These are phyloP conservation scores for Nasonia giraulti DNA, from an alignment of 1,140 invertebrate genomes.

Conservation along the genomic window DNA sequence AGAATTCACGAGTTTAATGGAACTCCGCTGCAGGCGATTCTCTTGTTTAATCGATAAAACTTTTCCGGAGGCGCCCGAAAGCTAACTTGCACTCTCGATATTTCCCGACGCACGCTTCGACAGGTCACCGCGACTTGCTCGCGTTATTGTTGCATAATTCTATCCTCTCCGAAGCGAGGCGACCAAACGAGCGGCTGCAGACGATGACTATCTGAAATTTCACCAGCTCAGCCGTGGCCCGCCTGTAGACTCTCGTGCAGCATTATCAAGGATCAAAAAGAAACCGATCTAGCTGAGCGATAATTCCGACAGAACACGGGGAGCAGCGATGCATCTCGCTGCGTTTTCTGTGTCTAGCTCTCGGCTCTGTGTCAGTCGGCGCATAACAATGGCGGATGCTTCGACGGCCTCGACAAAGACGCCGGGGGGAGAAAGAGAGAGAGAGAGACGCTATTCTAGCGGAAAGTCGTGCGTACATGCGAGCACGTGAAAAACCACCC, in stretches of 20 bases:
- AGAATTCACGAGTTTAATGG: slow-evolving; percentile 66
- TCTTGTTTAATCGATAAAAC: slow-evolving; percentile 28
- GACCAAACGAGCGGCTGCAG: neutral
- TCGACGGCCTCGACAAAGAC: slow-evolving; percentile 36
- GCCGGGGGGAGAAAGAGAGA: neutral
- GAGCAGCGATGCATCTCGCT: slow-evolving; percentile 43
- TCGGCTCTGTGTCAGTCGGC: neutral
- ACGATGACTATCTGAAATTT: slow-evolving; percentile 50
- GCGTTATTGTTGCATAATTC: neutral
- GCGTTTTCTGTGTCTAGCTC: slow-evolving; percentile 21
- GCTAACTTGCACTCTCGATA: neutral
- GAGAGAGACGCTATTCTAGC: neutral
- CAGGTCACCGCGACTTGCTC: too few relatives aligned
- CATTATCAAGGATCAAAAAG: slow-evolving; percentile 51
- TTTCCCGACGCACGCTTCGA: too few relatives aligned
- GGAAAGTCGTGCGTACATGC: slow-evolving; percentile 10
- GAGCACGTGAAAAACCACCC: slow-evolving; percentile 40
- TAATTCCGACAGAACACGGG: slow-evolving; percentile 41
- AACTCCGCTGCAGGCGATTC: neutral
- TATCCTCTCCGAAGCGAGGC: neutral
- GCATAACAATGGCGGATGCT: slow-evolving; percentile 34
- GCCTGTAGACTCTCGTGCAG: neutral
- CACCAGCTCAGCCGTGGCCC: neutral
- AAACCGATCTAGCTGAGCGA: slow-evolving; percentile 41
- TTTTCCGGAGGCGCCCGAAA: neutral